Evolutionary conservation across 2,113 vertebrate species (phyloP).

Genomic region (Ranitomeya imitator): DNA sequence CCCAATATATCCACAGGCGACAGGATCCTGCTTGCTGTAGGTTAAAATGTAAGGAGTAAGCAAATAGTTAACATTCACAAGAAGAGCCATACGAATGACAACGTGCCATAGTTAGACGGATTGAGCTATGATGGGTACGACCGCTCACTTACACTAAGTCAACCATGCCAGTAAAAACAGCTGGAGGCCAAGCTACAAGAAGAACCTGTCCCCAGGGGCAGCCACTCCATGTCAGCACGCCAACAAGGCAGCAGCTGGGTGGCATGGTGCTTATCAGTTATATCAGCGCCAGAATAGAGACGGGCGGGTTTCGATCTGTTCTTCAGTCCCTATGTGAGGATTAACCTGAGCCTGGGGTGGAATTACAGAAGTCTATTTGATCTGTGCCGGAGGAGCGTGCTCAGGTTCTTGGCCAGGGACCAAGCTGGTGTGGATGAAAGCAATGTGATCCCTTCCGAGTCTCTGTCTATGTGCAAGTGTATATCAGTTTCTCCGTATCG

Average conservation of each 20-base stretch:
- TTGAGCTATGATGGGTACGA: conserved; percentile 13
- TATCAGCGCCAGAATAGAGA: conserved; percentile 35
- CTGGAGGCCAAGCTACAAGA: conserved; percentile 50
- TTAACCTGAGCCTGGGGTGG: conserved; percentile 58
- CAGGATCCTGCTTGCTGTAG: background rate
- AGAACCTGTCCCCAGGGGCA: conserved; percentile 19
- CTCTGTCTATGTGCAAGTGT: conserved; percentile 42
- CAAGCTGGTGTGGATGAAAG: conserved; percentile 56
- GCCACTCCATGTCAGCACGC: conserved; percentile 30
- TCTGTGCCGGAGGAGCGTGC: conserved; percentile 51
- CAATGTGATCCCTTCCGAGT: conserved; percentile 50
- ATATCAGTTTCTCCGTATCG: conserved; percentile 53
- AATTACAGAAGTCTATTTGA: conserved; percentile 59
- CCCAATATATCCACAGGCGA: background rate
- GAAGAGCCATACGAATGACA: conserved; percentile 2
- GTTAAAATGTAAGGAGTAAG: conserved; percentile 1
- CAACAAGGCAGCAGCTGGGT: conserved; percentile 53
- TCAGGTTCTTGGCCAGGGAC: conserved; percentile 50
- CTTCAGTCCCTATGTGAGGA: conserved; percentile 44
- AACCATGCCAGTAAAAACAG: conserved; percentile 53
- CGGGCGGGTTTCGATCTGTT: conserved; percentile 37
- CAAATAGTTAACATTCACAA: conserved; percentile 37
- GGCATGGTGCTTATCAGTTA: conserved; percentile 40
- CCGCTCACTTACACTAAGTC: conserved; percentile 32
- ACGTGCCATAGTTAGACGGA: conserved; percentile 17